phyloP scores from a whole-genome alignment of 2,888 invertebrate genomes.

The Mimachlamys varia region DNA sequence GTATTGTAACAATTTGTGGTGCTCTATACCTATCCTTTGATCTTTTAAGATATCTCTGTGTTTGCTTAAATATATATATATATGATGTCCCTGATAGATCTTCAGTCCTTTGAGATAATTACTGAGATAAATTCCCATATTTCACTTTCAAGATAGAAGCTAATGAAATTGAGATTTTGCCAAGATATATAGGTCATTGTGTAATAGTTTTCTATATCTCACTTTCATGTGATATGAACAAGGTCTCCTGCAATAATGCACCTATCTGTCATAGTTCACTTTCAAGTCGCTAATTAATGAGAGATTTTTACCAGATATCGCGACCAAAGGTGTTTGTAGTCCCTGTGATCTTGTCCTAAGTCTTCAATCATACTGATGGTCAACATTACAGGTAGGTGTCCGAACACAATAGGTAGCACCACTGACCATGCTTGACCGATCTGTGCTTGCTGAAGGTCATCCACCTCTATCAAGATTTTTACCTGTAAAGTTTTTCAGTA shows the following conservation, averaged over 20 bases:
- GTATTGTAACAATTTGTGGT: too few relatives aligned
- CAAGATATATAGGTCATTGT: background rate
- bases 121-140: background rate
- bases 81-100: background rate
- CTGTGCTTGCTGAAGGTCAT: background rate
- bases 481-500: background rate
- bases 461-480: background rate
- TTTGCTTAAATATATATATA: background rate
- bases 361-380: background rate
- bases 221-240: background rate
- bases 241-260: background rate
- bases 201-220: constrained; percentile 6
- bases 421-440: constrained; percentile 1
- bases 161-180: background rate
- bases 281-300: constrained; percentile 31
- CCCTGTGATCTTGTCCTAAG: background rate
- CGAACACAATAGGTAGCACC: background rate
- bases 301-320: background rate
- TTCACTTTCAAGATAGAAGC: background rate
- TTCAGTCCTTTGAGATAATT: background rate
- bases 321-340: background rate
- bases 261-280: background rate
- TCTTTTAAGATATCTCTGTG: background rate
- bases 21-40: too few relatives aligned
- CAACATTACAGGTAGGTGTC: background rate